Base-by-base conservation (phyloP, 2,113 vertebrate species). In the Micronycteris hirsuta region DNA sequence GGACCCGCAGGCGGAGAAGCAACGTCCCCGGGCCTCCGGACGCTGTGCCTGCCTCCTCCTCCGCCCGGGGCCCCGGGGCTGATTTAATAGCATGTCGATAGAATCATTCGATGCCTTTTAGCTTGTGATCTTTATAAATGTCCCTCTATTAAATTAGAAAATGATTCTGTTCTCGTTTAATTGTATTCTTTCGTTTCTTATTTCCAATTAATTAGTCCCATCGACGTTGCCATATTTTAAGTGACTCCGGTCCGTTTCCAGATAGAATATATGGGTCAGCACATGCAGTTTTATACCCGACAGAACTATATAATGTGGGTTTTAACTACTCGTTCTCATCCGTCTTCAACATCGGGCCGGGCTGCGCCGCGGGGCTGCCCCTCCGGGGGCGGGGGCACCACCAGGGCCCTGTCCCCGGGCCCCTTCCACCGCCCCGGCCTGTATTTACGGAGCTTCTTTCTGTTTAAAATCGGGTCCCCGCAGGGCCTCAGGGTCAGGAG, bases 161-260 rank as follows among this genome's bases (percentile, higher is more conserved):
- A 98, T 98, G 98, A 99, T 99, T 99, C 98, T 98, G 98, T 98
- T 96, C 98, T 98, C 98, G 98, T 99, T 99, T 99, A 99, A 99
- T 99, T 98, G 98, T 98, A 98, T 98, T 98, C 98, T 98, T 98
- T 98, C 98, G 97, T 98, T 98, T 98, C 98, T 99, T 98, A 98
- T 98, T 98, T 98, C 98, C 98, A 98, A 99, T 99, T 99, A 99
- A 99, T 99, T 98, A 98, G 98, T 98, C 98, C 97, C 98, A 98
- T 99, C 98, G 98, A 98, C 98, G 98, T 98, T 98, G 98, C 98
- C 98, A 98, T 99, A 99, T 99, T 99, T 99, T 99, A 99, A 98
- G 97, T 91, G 98, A 98, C 98, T 98, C 94, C 97, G 98, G 98
- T 98, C 98, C 98, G 98, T 99, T 99, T 98, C 94, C 98, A 98